Evolutionary conservation across 1,140 invertebrate genomes (phyloP).

Genomic region (Brachionus asplanchnoidis): DNA sequence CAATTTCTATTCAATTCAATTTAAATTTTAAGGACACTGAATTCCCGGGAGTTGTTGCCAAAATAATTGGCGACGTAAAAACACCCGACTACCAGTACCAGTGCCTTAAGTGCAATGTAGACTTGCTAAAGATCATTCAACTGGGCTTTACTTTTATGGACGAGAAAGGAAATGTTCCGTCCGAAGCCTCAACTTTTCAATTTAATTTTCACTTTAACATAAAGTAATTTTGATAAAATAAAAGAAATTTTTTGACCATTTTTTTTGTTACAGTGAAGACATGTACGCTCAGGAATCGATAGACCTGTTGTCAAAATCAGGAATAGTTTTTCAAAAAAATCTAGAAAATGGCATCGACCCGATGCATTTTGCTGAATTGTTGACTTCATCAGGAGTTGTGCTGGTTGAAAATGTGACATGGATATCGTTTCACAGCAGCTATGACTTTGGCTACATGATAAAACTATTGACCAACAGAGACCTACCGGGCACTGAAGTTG

Average conservation of each 20-base stretch:
- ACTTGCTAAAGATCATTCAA: slow-evolving; percentile 89
- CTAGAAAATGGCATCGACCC: slow-evolving; percentile 95
- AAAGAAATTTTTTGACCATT: neutral
- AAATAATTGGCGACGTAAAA: slow-evolving; percentile 89
- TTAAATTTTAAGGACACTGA: slow-evolving; percentile 59
- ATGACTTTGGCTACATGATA: slow-evolving; percentile 96
- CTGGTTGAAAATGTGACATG: slow-evolving; percentile 91
- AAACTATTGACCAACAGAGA: slow-evolving; percentile 83
- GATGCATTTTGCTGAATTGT: slow-evolving; percentile 86
- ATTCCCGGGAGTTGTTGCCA: slow-evolving; percentile 93
- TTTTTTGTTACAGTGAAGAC: slow-evolving; percentile 71
- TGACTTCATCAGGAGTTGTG: slow-evolving; percentile 93
- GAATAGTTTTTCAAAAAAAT: slow-evolving; percentile 93
- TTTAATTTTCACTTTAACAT: slow-evolving; percentile 97
- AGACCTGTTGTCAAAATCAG: slow-evolving; percentile 87
- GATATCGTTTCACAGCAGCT: slow-evolving; percentile 92
- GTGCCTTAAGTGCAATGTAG: slow-evolving; percentile 88
- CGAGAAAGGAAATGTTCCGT: slow-evolving; percentile 82
- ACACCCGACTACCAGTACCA: slow-evolving; percentile 94
- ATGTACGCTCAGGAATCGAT: slow-evolving; percentile 98
- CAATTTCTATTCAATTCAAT: too few species aligned
- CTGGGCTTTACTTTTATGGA: slow-evolving; percentile 85
- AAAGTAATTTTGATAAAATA: slow-evolving; percentile 48
- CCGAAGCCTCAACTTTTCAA: slow-evolving; percentile 84
- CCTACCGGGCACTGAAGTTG: slow-evolving; percentile 81